These are phyloP conservation scores for Drosophila grimshawi DNA, from an alignment of 1,140 invertebrate species.

Conservation along the genomic window DNA sequence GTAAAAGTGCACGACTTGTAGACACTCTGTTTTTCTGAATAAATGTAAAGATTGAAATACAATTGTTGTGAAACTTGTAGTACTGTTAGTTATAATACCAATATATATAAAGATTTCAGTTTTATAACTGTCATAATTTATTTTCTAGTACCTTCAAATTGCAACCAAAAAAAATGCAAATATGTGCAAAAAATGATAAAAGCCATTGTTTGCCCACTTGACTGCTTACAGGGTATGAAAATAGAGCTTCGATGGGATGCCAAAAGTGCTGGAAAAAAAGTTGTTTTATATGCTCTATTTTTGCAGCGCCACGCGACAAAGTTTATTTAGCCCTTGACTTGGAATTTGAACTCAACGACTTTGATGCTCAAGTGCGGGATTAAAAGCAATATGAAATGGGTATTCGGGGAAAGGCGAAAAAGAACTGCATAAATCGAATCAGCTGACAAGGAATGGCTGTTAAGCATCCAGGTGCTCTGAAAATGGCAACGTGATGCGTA, in stretches of 20 bases:
- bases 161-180: no score
- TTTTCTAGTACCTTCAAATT: no score
- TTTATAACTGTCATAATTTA: no score
- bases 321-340: conserved; percentile 80
- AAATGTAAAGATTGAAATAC: background rate
- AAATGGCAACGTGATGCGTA: conserved; percentile 28
- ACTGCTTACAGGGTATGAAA: background rate
- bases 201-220: no score
- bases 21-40: background rate
- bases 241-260: no score
- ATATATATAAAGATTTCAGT: no score
- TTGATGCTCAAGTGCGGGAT: conserved; percentile 41
- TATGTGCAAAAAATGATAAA: no score
- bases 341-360: conserved; percentile 56
- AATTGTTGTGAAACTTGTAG: background rate
- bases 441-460: conserved; percentile 24
- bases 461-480: conserved; percentile 7
- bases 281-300: conserved; percentile 38
- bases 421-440: conserved; percentile 60
- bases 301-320: conserved; percentile 55
- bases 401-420: background rate
- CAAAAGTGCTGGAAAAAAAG: background rate
- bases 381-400: conserved; percentile 34
- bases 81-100: no score
- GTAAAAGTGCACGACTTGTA: background rate